Conservation (phyloP, 2,888 invertebrate genomes). For the Ramazzottius varieornatus region DNA sequence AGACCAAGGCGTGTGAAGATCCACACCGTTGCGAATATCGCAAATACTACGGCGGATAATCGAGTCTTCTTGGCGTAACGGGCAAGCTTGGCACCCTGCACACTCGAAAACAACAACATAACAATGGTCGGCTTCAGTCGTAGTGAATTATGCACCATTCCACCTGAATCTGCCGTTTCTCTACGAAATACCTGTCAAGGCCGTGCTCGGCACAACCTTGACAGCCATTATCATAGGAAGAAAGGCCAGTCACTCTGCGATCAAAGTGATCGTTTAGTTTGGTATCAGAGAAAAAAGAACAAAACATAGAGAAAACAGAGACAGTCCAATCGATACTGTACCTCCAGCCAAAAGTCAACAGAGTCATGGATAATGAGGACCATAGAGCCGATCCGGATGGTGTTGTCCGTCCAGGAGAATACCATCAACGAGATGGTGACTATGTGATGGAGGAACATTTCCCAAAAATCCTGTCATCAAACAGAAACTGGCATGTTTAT, state of each 20-base stretch:
- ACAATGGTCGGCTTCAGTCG: neutral
- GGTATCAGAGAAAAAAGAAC: too few relatives aligned
- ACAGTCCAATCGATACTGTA: slow-evolving; percentile 9
- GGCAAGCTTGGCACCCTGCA: neutral
- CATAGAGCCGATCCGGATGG: slow-evolving; percentile 62
- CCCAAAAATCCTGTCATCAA: slow-evolving; percentile 43
- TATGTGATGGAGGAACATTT: slow-evolving; percentile 92
- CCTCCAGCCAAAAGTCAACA: slow-evolving; percentile 26
- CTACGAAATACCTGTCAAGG: too few relatives aligned
- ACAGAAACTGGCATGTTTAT: neutral
- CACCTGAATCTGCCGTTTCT: neutral
- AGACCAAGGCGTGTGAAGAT: neutral
- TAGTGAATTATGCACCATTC: neutral
- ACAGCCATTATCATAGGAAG: too few relatives aligned
- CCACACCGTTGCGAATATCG: neutral
- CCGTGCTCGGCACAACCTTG: too few relatives aligned
- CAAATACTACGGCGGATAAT: neutral
- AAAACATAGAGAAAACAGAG: neutral
- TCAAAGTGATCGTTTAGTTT: too few relatives aligned
- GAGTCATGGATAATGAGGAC: slow-evolving; percentile 33
- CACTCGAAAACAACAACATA: neutral
- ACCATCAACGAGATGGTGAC: slow-evolving; percentile 65
- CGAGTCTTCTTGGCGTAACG: neutral
- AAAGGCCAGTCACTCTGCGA: too few relatives aligned
- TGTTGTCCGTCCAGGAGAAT: slow-evolving; percentile 80